Evolutionary conservation across 2,888 invertebrate species (phyloP).

Genomic region (Nephrotoma guestfalica): DNA sequence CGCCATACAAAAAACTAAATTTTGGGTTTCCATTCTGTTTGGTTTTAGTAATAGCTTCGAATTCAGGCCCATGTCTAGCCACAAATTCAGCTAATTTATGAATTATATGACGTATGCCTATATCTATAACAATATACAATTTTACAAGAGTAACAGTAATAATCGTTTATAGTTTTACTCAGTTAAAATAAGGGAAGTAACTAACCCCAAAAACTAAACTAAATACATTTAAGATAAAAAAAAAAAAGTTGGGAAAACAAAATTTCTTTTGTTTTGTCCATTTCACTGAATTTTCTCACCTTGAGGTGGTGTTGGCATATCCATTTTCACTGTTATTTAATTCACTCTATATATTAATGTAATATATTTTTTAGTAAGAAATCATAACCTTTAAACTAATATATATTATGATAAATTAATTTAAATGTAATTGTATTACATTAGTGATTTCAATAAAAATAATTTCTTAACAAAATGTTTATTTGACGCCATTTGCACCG

Average conservation of each 20-base stretch:
- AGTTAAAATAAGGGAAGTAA: not conserved
- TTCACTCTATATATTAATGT: not conserved
- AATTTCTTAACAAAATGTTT: slow-evolving; percentile 6
- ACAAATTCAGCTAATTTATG: slow-evolving; percentile 98
- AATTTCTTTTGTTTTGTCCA: not conserved
- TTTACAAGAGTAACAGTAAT: not conserved
- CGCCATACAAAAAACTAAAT: slow-evolving; percentile 93
- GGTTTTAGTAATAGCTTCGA: slow-evolving; percentile 97
- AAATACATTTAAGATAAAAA: not conserved
- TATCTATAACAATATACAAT: slow-evolving; percentile 40
- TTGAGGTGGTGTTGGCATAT: slow-evolving; percentile 8
- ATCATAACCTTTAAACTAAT: not conserved
- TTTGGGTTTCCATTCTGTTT: slow-evolving; percentile 97
- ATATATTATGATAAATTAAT: not conserved
- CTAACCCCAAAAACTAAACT: not conserved
- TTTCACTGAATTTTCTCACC: slow-evolving; percentile 3
- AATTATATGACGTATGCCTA: slow-evolving; percentile 90
- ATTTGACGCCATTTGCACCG: slow-evolving; percentile 10
- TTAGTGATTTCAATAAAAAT: not conserved
- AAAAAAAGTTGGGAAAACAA: not conserved
- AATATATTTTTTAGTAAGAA: not conserved
- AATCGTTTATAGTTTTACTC: not conserved
- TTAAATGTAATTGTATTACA: not conserved
- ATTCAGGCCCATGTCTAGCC: slow-evolving; percentile 97
- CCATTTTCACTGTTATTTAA: slow-evolving; percentile 3